Evolutionary conservation across 2,113 vertebrate species (phyloP).

Genomic region (Carollia perspicillata): DNA sequence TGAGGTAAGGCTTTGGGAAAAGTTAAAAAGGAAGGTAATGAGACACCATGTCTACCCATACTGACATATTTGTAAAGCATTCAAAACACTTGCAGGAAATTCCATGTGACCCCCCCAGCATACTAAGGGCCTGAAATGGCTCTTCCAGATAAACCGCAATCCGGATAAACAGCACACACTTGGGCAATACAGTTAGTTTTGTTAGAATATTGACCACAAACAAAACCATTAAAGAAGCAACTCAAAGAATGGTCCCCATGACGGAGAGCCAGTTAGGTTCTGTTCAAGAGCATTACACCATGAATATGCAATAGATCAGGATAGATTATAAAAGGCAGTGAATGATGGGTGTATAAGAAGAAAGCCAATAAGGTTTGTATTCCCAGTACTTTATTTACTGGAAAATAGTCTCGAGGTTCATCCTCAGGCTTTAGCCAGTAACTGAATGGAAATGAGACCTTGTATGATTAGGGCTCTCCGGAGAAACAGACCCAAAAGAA

Average conservation of each 20-base stretch:
- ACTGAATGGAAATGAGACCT: neutral
- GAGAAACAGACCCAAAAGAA: neutral
- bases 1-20: constrained; percentile 31
- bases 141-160: neutral
- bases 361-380: neutral
- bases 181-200: neutral
- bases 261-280: neutral
- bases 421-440: neutral
- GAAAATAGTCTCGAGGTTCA: neutral
- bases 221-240: neutral
- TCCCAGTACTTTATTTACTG: neutral
- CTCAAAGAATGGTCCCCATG: neutral
- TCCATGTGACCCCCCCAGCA: neutral
- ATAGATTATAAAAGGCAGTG: neutral
- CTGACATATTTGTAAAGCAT: constrained; percentile 23
- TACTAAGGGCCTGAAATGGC: neutral
- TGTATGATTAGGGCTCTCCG: neutral
- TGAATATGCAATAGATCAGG: neutral
- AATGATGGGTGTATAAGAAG: neutral
- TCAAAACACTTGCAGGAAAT: neutral
- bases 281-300: neutral
- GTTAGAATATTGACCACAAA: neutral
- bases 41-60: neutral
- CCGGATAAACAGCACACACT: neutral
- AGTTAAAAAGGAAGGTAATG: constrained; percentile 50